phyloP scores from a whole-genome alignment of 2,113 vertebrate species.

The Caracal caracal region DNA sequence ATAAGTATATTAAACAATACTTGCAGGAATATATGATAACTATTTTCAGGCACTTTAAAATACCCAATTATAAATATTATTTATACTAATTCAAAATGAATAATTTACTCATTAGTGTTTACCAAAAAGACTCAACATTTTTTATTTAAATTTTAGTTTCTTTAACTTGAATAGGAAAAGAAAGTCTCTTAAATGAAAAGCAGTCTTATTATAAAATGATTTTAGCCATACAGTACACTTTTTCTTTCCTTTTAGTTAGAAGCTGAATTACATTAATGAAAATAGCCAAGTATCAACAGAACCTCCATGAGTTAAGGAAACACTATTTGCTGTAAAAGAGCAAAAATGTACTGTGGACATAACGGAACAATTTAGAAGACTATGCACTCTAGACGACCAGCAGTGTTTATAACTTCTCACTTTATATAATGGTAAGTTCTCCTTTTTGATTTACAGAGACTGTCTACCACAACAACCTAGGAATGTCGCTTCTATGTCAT shows the following conservation, averaged over 20 bases:
- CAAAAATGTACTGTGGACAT: background rate
- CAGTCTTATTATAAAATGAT: background rate
- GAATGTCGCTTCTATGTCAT: too few relatives aligned
- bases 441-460: background rate
- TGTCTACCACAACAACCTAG: background rate
- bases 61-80: background rate
- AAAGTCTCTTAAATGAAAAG: background rate
- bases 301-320: background rate
- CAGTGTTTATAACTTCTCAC: background rate
- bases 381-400: background rate
- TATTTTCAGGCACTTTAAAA: background rate
- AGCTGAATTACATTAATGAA: background rate
- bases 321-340: background rate
- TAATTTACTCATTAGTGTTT: background rate
- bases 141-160: background rate
- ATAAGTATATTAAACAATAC: background rate
- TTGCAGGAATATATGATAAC: background rate
- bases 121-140: background rate
- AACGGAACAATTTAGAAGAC: background rate
- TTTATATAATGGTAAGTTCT: background rate
- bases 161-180: background rate
- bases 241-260: background rate
- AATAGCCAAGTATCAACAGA: background rate
- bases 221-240: background rate
- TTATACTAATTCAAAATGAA: background rate